A percentile compares a stretch with the other conserved stretches of the same genome.
These are phyloP conservation scores for Myopa testacea DNA, from an alignment of 2,888 invertebrate genomes.

Conservation along the genomic window DNA sequence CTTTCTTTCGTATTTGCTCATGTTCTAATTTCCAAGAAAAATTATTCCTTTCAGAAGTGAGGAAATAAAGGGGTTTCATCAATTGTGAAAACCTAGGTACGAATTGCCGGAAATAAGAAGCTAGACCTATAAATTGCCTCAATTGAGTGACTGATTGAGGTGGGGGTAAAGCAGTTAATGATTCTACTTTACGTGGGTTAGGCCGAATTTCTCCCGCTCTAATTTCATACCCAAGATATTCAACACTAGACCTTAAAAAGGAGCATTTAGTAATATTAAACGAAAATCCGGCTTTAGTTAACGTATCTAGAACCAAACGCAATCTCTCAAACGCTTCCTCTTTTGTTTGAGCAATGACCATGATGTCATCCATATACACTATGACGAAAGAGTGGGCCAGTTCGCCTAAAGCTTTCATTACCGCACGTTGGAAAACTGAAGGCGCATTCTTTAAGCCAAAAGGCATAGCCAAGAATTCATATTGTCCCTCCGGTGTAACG, in stretches of 20 bases:
- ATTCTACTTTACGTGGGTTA: slow-evolving; percentile 34
- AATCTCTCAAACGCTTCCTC: slow-evolving; percentile 40
- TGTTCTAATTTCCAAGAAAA: slow-evolving; percentile 21
- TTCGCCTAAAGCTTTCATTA: slow-evolving; percentile 35
- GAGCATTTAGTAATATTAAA: slow-evolving; percentile 35
- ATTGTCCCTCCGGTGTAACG: slow-evolving; percentile 36
- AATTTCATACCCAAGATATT: slow-evolving; percentile 32
- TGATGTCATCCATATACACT: slow-evolving; percentile 44
- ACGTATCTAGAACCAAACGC: slow-evolving; percentile 31
- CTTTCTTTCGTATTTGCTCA: slow-evolving; percentile 35
- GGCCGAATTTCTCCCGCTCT: slow-evolving; percentile 25
- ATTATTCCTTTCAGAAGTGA: slow-evolving; percentile 19
- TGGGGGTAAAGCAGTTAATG: slow-evolving; percentile 31
- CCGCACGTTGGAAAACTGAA: slow-evolving; percentile 33
- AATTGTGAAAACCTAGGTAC: slow-evolving; percentile 34
- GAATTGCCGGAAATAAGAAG: slow-evolving; percentile 38
- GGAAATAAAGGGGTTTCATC: slow-evolving; percentile 34
- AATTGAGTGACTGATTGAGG: slow-evolving; percentile 29
- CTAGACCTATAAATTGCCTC: slow-evolving; percentile 26
- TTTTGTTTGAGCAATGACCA: slow-evolving; percentile 38
- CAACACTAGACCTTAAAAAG: slow-evolving; percentile 31
- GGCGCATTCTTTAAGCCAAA: slow-evolving; percentile 40
- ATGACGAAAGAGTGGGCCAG: slow-evolving; percentile 23
- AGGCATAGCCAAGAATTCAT: slow-evolving; percentile 37
- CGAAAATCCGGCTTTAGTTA: slow-evolving; percentile 40